Evolutionary conservation across 1,140 invertebrate species (phyloP), one percentile per base, ranked within the genome.

Genomic region (Drosophila baimaii): DNA sequence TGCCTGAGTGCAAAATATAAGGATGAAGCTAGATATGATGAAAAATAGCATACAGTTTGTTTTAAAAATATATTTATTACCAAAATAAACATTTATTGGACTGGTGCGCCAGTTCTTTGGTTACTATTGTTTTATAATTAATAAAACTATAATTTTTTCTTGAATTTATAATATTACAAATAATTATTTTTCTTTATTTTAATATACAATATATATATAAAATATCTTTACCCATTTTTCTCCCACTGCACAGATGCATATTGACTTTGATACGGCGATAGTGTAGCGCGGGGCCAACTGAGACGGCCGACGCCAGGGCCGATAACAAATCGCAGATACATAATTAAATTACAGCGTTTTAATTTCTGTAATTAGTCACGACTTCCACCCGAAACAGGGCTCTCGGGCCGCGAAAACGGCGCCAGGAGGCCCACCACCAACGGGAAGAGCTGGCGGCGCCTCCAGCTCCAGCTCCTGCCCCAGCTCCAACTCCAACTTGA

Each of bases 291-390:
- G 72, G 69, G 35, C 19, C 33, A 43, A 29, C 66, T 35, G 46
- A 25, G 44, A 44, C 63, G 43, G 68, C 56, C 70, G 66, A 54
- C 51, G 70, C 57, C 69, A 59, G 52, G 59, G 68, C 56, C 72
- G 90, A 91, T 91, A 91, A 91, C 83, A 83, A 91, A 91, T 90
- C 90, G 84, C 77, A 90, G 90, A 91, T 91, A 91, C 90, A 91
- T 91, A 91, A 91, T 91, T 91, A 91, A 91, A 91, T 91, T 91
- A 91, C 90, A 91, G 90, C 88, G 90, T 91, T 91, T 91, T 91
- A 91, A 91, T 91, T 91, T 91, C 90, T 90, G 90, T 91, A 91
- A 91, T 91, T 91, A 91, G 90, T 91, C 90, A 91, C 90, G 90
- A 91, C 81, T 91, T 91, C 47, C 47, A 47, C 35, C 39, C 54